Evolutionary conservation across 1,140 invertebrate species (phyloP).

Genomic region (Apis laboriosa): DNA sequence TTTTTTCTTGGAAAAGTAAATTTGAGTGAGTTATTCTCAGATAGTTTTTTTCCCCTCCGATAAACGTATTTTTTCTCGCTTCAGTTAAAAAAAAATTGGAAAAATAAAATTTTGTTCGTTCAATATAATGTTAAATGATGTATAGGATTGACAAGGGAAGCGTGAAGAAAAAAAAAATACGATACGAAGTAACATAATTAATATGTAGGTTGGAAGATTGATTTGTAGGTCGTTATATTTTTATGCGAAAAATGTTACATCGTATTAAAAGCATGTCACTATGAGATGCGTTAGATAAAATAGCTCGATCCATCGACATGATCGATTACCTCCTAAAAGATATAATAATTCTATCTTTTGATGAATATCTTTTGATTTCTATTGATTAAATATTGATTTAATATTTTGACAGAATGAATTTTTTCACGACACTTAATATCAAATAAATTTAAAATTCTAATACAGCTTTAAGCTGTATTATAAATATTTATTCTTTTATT

Average conservation of each 20-base stretch:
- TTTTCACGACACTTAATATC: too few relatives aligned
- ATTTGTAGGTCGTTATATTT: constrained; percentile 34
- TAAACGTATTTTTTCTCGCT: too few relatives aligned
- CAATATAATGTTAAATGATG: too few relatives aligned
- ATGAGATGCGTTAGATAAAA: background rate
- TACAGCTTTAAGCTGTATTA: background rate
- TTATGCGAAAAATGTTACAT: constrained; percentile 12
- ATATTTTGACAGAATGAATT: background rate
- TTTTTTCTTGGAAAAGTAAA: too few relatives aligned
- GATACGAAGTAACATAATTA: constrained; percentile 9
- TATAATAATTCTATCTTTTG: background rate
- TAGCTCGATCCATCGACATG: background rate
- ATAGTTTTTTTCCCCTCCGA: too few relatives aligned
- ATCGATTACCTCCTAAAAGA: constrained; percentile 16
- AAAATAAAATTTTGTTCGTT: too few relatives aligned
- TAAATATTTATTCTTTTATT: background rate
- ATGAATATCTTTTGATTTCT: too few relatives aligned
- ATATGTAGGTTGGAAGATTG: constrained; percentile 35
- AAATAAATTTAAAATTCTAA: too few relatives aligned
- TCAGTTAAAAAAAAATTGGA: too few relatives aligned
- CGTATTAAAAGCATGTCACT: constrained; percentile 20
- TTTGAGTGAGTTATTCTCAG: too few relatives aligned
- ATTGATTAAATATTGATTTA: too few relatives aligned
- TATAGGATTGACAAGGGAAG: background rate
- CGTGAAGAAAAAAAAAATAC: background rate